Conservation (phyloP, 2,113 vertebrate genomes). For the Hepsetus odoe region DNA sequence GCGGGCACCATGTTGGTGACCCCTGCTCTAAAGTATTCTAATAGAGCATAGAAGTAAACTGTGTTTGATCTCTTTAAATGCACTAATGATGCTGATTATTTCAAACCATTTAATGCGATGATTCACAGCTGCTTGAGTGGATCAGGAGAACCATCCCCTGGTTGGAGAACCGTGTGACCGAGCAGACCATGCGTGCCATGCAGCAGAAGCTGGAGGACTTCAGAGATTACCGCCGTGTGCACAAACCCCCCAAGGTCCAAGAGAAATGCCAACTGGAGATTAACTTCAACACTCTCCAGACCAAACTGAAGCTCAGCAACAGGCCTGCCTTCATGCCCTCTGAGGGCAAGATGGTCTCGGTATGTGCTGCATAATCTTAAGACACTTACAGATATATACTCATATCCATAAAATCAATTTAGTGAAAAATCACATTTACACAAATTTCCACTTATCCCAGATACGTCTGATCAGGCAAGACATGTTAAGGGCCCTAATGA, state of each 20-base stretch:
- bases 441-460: too few species aligned
- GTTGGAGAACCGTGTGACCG: conserved; percentile 81
- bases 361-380: conserved; percentile 51
- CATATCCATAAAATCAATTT: too few species aligned
- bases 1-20: too few species aligned
- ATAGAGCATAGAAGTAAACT: too few species aligned
- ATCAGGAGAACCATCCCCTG: conserved; percentile 82
- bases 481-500: too few species aligned
- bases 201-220: conserved; percentile 92
- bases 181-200: conserved; percentile 88
- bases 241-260: conserved; percentile 89
- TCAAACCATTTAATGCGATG: background rate
- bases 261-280: conserved; percentile 95
- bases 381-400: background rate
- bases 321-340: conserved; percentile 94
- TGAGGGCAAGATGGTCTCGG: conserved; percentile 94
- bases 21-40: too few species aligned
- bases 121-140: conserved; percentile 79
- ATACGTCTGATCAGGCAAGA: too few species aligned
- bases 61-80: background rate
- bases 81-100: background rate
- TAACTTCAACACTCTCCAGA: conserved; percentile 95
- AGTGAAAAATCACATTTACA: too few species aligned
- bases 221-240: conserved; percentile 87
- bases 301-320: conserved; percentile 91